A percentile compares a stretch with the other conserved stretches of the same genome.
phyloP scores from a whole-genome alignment of 2,888 invertebrate genomes.

The Xylophagus ater region DNA sequence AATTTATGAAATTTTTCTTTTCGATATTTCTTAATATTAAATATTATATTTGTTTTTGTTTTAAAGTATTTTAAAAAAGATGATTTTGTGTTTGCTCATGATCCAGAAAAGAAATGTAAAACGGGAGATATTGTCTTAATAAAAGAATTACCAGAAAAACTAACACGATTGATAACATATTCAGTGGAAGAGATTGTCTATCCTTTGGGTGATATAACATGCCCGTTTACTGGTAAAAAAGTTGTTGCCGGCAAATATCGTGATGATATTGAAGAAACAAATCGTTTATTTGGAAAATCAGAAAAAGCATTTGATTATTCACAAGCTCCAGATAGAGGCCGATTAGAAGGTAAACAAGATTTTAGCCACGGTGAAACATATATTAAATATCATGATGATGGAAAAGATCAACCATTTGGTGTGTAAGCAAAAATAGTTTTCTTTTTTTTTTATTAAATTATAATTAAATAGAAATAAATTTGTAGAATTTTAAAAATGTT shows the following conservation, averaged over 20 bases:
- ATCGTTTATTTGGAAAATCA: slow-evolving; percentile 57
- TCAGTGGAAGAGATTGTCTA: slow-evolving; percentile 68
- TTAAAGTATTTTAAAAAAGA: slow-evolving; percentile 68
- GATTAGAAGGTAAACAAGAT: slow-evolving; percentile 71
- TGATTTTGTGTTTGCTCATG: slow-evolving; percentile 62
- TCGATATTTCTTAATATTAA: slow-evolving; percentile 5
- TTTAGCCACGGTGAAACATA: slow-evolving; percentile 67
- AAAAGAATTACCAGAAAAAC: slow-evolving; percentile 56
- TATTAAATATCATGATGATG: slow-evolving; percentile 67
- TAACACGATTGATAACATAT: slow-evolving; percentile 68
- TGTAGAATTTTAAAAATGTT: not conserved
- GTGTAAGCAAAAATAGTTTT: slow-evolving; percentile 46
- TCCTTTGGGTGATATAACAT: slow-evolving; percentile 73
- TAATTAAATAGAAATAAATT: not conserved
- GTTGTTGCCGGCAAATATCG: slow-evolving; percentile 62
- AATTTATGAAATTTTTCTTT: slow-evolving; percentile 3
- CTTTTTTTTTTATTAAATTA: not conserved
- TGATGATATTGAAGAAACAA: slow-evolving; percentile 57
- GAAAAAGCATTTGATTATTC: slow-evolving; percentile 60
- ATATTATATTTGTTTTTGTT: slow-evolving; percentile 6
- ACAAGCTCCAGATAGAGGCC: slow-evolving; percentile 67
- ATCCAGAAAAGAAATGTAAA: slow-evolving; percentile 65
- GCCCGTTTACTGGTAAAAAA: slow-evolving; percentile 73
- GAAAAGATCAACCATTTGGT: slow-evolving; percentile 59
- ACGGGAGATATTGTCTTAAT: slow-evolving; percentile 74